A percentile compares a stretch with the other conserved stretches of the same genome.
phyloP scores from a whole-genome alignment of 2,797 vertebrate genomes.

The Orestias chungarensis region DNA sequence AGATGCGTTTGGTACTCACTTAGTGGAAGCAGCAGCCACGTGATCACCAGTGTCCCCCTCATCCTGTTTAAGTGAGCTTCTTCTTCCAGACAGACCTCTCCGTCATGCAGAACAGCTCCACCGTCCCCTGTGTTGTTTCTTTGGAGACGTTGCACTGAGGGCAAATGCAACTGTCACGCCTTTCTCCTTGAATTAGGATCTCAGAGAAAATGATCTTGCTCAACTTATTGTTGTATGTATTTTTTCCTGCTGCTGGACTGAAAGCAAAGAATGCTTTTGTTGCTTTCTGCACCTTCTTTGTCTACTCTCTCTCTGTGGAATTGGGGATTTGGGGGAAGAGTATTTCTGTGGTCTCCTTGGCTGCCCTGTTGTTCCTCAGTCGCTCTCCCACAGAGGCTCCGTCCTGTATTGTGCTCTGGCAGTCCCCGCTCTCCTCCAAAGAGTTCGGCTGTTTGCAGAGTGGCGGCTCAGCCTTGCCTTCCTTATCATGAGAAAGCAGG shows the following conservation, averaged over 20 bases:
- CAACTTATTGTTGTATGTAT: constrained; percentile 43
- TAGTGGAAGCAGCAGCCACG: constrained; percentile 63
- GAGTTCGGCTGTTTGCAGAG: constrained; percentile 42
- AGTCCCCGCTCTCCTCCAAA: constrained; percentile 30
- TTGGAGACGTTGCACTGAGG: constrained; percentile 20
- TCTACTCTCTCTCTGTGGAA: constrained; percentile 45
- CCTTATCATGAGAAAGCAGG: constrained; percentile 65
- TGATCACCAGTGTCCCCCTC: constrained; percentile 53
- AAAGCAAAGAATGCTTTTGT: constrained; percentile 81
- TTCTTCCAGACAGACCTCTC: constrained; percentile 30
- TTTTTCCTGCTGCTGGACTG: constrained; percentile 43
- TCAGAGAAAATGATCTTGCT: constrained; percentile 49
- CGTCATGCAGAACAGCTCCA: constrained; percentile 42
- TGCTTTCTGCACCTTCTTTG: constrained; percentile 33
- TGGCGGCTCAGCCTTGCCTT: constrained; percentile 50
- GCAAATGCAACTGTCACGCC: constrained; percentile 45
- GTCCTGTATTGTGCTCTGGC: constrained; percentile 41
- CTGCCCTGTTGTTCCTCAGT: constrained; percentile 55
- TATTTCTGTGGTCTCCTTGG: constrained; percentile 77
- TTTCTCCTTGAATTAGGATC: constrained; percentile 65
- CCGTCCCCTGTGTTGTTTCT: constrained; percentile 16
- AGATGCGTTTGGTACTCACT: constrained; percentile 60
- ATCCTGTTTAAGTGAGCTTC: constrained; percentile 41
- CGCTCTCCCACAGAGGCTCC: constrained; percentile 37
- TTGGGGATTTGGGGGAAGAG: constrained; percentile 61